Evolutionary conservation across 1,140 invertebrate species (phyloP).

Genomic region (Cydia fagiglandana): DNA sequence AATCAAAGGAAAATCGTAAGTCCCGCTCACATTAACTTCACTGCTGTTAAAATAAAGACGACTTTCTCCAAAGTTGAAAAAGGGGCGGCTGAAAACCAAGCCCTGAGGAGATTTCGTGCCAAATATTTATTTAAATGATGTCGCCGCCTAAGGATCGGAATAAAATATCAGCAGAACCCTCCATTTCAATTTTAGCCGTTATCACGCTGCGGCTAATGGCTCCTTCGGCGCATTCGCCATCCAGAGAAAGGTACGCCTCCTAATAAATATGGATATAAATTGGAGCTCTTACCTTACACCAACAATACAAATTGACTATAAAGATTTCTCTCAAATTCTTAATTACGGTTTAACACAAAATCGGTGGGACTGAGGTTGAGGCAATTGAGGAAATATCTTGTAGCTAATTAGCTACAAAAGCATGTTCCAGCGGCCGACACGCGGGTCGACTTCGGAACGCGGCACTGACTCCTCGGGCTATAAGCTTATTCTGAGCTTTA

Average conservation of each 20-base stretch:
- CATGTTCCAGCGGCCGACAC: not conserved
- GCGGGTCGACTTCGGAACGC: not conserved
- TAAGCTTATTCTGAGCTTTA: not conserved
- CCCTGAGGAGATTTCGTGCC: constrained; percentile 40
- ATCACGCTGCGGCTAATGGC: constrained; percentile 45
- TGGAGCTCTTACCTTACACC: constrained; percentile 45
- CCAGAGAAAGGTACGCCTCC: constrained; percentile 40
- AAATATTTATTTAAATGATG: constrained; percentile 56
- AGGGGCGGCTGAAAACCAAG: constrained; percentile 36
- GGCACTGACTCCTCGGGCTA: not conserved
- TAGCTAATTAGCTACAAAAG: constrained; percentile 25
- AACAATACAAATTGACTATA: constrained; percentile 48
- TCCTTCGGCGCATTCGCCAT: constrained; percentile 40
- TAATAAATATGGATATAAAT: constrained; percentile 59
- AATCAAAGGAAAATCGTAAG: constrained; percentile 20
- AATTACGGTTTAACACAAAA: constrained; percentile 43
- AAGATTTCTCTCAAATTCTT: constrained; percentile 39
- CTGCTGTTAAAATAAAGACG: constrained; percentile 32
- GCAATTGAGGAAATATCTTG: constrained; percentile 12
- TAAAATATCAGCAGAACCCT: constrained; percentile 47
- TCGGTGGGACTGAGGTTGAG: constrained; percentile 8
- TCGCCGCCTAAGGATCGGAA: constrained; percentile 43
- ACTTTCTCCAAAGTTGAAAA: constrained; percentile 20
- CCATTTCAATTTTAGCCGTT: constrained; percentile 53
- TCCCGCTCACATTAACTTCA: constrained; percentile 29